phyloP scores from a whole-genome alignment of 2,888 invertebrate species.

The Sepiola atlantica region DNA sequence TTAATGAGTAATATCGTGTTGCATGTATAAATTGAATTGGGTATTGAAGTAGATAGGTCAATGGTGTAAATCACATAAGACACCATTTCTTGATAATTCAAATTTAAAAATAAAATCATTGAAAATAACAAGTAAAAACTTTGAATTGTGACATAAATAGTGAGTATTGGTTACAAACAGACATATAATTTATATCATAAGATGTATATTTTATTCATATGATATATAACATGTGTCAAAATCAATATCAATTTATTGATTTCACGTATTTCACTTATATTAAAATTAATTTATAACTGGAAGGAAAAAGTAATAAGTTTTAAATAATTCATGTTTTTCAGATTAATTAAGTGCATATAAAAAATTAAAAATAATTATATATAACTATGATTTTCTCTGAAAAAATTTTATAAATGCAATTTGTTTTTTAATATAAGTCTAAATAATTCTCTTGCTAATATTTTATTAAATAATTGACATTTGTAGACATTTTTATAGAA shows the following conservation, averaged over 20 bases:
- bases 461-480: background rate
- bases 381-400: background rate
- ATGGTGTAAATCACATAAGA: too few relatives aligned
- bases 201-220: too few relatives aligned
- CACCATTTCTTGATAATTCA: too few relatives aligned
- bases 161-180: too few relatives aligned
- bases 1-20: too few relatives aligned
- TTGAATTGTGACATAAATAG: too few relatives aligned
- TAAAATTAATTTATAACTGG: background rate
- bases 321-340: background rate
- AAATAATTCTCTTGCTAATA: background rate
- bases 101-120: too few relatives aligned
- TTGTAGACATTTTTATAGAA: background rate
- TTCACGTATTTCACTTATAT: background rate
- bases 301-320: background rate
- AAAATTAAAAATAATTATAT: background rate
- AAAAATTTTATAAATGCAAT: background rate
- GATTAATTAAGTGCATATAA: background rate
- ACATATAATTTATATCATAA: too few relatives aligned
- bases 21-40: too few relatives aligned
- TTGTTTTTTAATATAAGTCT: background rate
- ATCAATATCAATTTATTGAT: background rate
- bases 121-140: too few relatives aligned
- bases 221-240: background rate
- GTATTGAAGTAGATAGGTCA: too few relatives aligned